phyloP scores from a whole-genome alignment of 2,113 vertebrate genomes.

The Pelecanus crispus region DNA sequence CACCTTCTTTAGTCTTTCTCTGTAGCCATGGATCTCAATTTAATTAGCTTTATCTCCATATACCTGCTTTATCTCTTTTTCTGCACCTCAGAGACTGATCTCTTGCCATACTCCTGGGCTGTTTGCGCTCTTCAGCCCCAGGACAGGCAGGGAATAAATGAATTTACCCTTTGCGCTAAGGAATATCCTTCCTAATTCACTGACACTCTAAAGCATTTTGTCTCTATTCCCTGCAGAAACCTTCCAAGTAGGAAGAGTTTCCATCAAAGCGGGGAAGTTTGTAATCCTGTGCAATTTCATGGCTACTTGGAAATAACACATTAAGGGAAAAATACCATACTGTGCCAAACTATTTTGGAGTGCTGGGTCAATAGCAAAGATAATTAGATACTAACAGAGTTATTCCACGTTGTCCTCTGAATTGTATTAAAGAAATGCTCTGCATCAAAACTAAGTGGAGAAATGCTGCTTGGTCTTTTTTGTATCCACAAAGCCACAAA shows the following conservation, averaged over 20 bases:
- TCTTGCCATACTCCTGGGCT: background rate
- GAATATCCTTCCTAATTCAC: background rate
- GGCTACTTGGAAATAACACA: background rate
- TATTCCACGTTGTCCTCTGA: background rate
- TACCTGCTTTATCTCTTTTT: background rate
- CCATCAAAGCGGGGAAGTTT: background rate
- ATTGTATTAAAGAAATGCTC: background rate
- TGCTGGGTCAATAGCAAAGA: background rate
- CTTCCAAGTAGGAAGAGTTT: background rate
- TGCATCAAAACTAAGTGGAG: background rate
- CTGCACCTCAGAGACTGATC: background rate
- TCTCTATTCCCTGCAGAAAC: background rate
- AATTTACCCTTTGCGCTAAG: background rate
- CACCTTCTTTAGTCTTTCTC: background rate
- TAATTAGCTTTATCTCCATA: background rate
- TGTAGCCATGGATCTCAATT: background rate
- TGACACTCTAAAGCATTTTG: background rate
- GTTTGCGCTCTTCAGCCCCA: background rate
- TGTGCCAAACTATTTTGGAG: background rate
- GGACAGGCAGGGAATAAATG: background rate
- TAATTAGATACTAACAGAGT: slow-evolving; percentile 9
- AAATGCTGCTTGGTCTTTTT: background rate
- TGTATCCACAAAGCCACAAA: background rate
- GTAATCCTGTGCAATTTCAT: background rate
- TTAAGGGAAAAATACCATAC: background rate